Evolutionary conservation across 1,140 invertebrate genomes (phyloP), one percentile per base, ranked within the genome.

Genomic region (Manduca sexta): DNA sequence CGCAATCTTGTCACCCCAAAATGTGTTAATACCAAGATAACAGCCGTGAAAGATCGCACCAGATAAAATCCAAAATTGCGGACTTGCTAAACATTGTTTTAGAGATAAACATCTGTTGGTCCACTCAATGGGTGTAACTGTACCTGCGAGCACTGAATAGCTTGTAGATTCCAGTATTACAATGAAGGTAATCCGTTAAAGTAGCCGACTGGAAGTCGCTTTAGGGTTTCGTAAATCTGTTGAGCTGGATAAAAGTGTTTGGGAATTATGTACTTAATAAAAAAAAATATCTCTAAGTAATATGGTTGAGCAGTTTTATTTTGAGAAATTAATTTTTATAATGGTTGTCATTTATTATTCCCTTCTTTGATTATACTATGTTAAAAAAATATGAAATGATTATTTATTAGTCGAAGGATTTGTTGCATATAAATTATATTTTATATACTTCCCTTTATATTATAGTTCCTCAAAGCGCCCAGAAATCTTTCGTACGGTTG

Each of bases 181-280:
- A 80, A 75, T 68, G 55, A 64, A 57, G 45, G 55, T 81, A 80
- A 82, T 81, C 80, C 61, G 68, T 69, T 77, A 82, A 80, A 82
- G 77, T 81, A 81, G 77, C 80, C 80, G 80, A 78, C 69, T 52
- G 58, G 16, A 31, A 17, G 31, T 11, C 33, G n/a, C 3, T 35
- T 35, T n/a, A 35, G 33, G 33, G 33, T 35, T 12, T 14, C 13
- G 33, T 35, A 26, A 26, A 26, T 26, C 21, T 8, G 4, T 35
- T 35, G 33, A 35, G n/a, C n/a, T 1, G 13, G n/a, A 14, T n/a
- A 1, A 11, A 14, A 34, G n/a, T n/a, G n/a, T n/a, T n/a, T n/a
- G n/a, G n/a, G n/a, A n/a, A n/a, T n/a, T n/a, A n/a, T n/a, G n/a
- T n/a, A n/a, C n/a, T n/a, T n/a, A n/a, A n/a, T n/a, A n/a, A n/a